A percentile compares a stretch with the other conserved stretches of the same genome.
phyloP scores from a whole-genome alignment of 2,113 vertebrate species.

The Perognathus longimembris region DNA sequence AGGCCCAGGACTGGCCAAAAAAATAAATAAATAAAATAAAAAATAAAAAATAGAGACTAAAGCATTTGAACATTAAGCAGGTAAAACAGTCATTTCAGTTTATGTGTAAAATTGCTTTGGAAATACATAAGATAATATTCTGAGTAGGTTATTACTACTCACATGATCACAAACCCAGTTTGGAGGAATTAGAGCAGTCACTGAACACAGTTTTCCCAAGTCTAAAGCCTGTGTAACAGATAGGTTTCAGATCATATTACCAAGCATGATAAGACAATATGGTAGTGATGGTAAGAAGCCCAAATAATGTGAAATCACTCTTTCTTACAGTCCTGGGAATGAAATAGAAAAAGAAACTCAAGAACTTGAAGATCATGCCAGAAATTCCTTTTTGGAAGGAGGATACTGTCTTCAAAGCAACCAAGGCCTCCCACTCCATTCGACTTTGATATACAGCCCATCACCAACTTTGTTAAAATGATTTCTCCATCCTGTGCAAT shows the following conservation, averaged over 20 bases:
- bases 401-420: slow-evolving; percentile 70
- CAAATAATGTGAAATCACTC: slow-evolving; percentile 60
- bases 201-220: neutral
- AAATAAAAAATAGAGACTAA: neutral
- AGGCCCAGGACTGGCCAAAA: too few species aligned
- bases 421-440: slow-evolving; percentile 65
- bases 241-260: neutral
- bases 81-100: neutral
- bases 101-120: neutral
- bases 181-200: neutral
- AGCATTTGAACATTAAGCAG: neutral
- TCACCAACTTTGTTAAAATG: slow-evolving; percentile 35
- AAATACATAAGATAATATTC: neutral
- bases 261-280: slow-evolving; percentile 51
- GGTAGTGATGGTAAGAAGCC: slow-evolving; percentile 25
- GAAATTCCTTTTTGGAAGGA: slow-evolving; percentile 79
- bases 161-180: neutral
- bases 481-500: slow-evolving; percentile 62
- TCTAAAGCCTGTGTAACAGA: neutral
- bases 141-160: neutral
- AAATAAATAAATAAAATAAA: too few species aligned
- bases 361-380: slow-evolving; percentile 69
- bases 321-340: slow-evolving; percentile 62
- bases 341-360: slow-evolving; percentile 63
- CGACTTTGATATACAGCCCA: slow-evolving; percentile 66